Evolutionary conservation across 2,888 invertebrate genomes (phyloP).

Genomic region (Neria commutata): DNA sequence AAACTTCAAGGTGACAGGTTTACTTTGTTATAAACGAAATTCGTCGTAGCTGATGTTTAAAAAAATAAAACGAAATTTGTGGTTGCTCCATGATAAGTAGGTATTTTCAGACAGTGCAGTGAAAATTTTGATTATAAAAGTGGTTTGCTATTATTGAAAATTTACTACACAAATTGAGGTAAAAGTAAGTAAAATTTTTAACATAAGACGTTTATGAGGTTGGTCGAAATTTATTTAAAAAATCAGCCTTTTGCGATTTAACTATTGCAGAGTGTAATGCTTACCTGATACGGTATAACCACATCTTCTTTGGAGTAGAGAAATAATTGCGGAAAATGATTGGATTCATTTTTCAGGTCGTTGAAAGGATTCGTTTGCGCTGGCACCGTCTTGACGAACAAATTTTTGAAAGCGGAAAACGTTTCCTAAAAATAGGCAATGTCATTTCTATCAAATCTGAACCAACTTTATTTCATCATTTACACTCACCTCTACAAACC

Average conservation of each 20-base stretch:
- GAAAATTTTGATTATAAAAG: not conserved
- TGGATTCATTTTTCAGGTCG: slow-evolving; percentile 66
- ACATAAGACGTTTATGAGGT: not conserved
- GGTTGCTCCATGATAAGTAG: no score
- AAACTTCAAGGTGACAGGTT: no score
- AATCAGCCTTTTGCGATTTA: not conserved
- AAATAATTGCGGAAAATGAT: slow-evolving; percentile 73
- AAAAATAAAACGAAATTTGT: no score
- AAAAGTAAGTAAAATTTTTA: no score
- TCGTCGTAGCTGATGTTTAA: no score
- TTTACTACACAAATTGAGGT: no score
- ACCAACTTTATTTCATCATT: not conserved
- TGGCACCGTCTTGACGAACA: slow-evolving; percentile 58
- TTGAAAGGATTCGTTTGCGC: slow-evolving; percentile 67
- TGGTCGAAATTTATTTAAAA: not conserved
- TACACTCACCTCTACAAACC: slow-evolving; percentile 66
- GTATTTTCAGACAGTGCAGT: no score
- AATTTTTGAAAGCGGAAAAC: slow-evolving; percentile 57
- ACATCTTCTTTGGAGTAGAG: slow-evolving; percentile 75
- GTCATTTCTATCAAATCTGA: not conserved
- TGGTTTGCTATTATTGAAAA: not conserved
- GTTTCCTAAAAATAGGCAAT: slow-evolving; percentile 54
- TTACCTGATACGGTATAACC: slow-evolving; percentile 68
- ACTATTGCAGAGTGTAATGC: no score
- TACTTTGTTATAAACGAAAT: no score